Percentiles rank a stretch among this genome's conserved stretches.
Conservation (phyloP, 2,888 invertebrate genomes). For the Aromia moschata region DNA sequence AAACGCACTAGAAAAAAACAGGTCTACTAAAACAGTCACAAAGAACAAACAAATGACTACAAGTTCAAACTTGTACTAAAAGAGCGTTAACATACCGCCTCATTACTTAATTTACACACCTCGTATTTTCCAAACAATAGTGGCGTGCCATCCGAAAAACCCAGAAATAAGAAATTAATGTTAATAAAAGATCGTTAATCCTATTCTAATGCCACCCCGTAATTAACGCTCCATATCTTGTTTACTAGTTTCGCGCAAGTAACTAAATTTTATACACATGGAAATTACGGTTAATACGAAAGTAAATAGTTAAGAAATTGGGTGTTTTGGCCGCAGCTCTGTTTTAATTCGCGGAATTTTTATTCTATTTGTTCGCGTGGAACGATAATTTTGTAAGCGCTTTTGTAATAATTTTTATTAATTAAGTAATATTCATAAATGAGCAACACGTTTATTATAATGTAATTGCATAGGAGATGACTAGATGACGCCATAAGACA, state of each 20-base stretch:
- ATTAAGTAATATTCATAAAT: conserved; percentile 1
- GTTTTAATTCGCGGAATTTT: conserved; percentile 4
- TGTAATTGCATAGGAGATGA: background rate
- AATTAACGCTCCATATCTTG: background rate
- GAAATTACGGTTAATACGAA: conserved; percentile 7
- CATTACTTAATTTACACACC: too few relatives aligned
- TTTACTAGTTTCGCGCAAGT: conserved; percentile 1
- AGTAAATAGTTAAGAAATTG: conserved; percentile 16
- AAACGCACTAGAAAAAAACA: too few relatives aligned
- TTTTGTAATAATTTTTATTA: conserved; percentile 17
- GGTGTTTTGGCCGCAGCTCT: conserved; percentile 1
- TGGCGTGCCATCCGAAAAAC: too few relatives aligned
- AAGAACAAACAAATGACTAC: too few relatives aligned
- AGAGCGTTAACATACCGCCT: too few relatives aligned
- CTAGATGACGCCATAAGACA: background rate
- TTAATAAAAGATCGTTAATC: too few relatives aligned
- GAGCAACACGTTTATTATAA: conserved; percentile 2
- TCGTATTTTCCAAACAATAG: too few relatives aligned
- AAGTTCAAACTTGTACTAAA: too few relatives aligned
- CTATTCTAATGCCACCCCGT: background rate
- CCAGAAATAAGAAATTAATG: too few relatives aligned
- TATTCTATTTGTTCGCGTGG: conserved; percentile 10
- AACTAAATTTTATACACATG: conserved; percentile 9
- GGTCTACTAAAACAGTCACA: too few relatives aligned
- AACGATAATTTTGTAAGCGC: conserved; percentile 3